Evolutionary conservation across 2,888 invertebrate species (phyloP).

Genomic region (Euclidia mi): DNA sequence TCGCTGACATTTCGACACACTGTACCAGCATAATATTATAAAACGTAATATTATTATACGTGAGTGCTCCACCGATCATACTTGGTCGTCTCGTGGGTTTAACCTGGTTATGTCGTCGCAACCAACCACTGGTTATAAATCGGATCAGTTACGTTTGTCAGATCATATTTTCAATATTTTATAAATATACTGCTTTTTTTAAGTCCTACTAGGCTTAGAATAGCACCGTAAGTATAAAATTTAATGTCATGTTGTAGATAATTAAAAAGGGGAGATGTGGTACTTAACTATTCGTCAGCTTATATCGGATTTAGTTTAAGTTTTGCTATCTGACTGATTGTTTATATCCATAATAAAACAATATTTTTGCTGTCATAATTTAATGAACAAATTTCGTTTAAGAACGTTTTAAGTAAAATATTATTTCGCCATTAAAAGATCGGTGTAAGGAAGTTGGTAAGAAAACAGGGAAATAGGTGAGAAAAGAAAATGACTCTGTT

Average conservation of each 20-base stretch:
- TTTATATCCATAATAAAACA: no score
- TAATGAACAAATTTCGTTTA: no score
- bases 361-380: no score
- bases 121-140: conserved; percentile 22
- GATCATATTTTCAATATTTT: conserved; percentile 6
- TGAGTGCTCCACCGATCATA: conserved; percentile 6
- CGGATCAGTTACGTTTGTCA: conserved; percentile 14
- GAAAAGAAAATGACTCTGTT: neutral
- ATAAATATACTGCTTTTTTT: neutral
- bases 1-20: no score
- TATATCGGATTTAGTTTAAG: no score
- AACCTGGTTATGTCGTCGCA: conserved; percentile 20
- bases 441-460: neutral
- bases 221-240: no score
- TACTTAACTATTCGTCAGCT: no score
- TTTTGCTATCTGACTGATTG: no score
- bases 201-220: no score
- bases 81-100: conserved; percentile 10
- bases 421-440: conserved; percentile 13
- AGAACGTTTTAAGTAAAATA: conserved; percentile 32
- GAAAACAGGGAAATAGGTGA: neutral
- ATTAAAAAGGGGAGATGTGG: no score
- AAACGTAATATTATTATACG: conserved; percentile 2
- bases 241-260: no score
- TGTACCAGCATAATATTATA: no score